These are phyloP conservation scores for Drosophila buzzatii DNA, from an alignment of 2,888 invertebrate species.

Conservation along the genomic window DNA sequence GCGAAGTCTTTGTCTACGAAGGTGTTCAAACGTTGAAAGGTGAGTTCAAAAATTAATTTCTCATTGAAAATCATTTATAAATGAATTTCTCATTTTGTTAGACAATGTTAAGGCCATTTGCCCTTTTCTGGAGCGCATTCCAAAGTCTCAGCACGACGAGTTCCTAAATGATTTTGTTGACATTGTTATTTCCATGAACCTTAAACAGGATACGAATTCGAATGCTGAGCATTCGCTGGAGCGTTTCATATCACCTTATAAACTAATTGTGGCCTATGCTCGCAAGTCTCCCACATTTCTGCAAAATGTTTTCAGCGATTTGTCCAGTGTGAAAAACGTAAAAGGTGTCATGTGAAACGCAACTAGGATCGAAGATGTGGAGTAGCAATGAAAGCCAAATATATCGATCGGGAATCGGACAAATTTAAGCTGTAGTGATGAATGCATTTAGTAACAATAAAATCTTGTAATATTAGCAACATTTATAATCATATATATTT, in stretches of 20 bases:
- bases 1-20: constrained; percentile 87
- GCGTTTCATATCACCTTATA: constrained; percentile 86
- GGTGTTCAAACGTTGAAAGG: constrained; percentile 87
- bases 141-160: constrained; percentile 87
- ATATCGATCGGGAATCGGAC: neutral
- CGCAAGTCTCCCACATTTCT: constrained; percentile 78
- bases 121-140: constrained; percentile 89
- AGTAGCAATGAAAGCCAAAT: neutral
- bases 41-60: constrained; percentile 64
- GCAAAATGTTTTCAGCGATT: constrained; percentile 38
- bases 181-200: constrained; percentile 75
- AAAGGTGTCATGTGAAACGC: constrained; percentile 29
- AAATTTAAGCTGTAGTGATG: neutral
- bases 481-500: neutral
- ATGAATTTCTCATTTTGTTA: constrained; percentile 77
- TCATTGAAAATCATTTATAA: neutral
- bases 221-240: constrained; percentile 54
- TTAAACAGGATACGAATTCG: constrained; percentile 81
- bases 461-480: neutral
- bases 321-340: constrained; percentile 2
- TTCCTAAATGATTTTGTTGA: constrained; percentile 88
- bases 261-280: constrained; percentile 86
- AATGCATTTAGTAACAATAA: neutral
- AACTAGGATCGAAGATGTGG: no score
- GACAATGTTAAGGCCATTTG: constrained; percentile 90